phyloP scores from a whole-genome alignment of 2,797 vertebrate genomes.

The Channallabes apus region DNA sequence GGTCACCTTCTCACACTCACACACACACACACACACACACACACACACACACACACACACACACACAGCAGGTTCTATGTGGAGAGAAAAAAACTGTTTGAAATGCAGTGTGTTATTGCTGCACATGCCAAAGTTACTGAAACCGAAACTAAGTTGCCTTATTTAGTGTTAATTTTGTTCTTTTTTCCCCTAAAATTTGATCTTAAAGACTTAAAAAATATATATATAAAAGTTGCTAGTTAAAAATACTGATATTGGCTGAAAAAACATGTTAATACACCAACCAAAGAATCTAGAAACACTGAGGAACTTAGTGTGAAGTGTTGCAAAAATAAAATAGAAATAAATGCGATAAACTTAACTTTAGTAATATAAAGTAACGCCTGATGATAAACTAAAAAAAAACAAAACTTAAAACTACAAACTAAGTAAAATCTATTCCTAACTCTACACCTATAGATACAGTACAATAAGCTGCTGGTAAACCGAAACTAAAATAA shows the following conservation, averaged over 20 bases:
- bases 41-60: too few relatives aligned
- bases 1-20: conserved; percentile 14
- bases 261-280: background rate
- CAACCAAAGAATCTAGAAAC: background rate
- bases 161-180: too few relatives aligned
- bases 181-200: too few relatives aligned
- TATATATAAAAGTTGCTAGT: too few relatives aligned
- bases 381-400: background rate
- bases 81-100: background rate
- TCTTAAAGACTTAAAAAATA: background rate
- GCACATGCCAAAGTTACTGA: background rate
- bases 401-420: background rate
- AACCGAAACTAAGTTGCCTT: background rate
- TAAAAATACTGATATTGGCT: too few relatives aligned
- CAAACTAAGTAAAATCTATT: background rate
- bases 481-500: background rate
- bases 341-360: background rate
- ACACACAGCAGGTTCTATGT: background rate
- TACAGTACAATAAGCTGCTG: background rate
- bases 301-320: background rate
- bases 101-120: background rate
- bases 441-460: background rate
- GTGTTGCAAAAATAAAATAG: background rate
- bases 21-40: background rate
- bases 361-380: background rate